Base-by-base conservation (phyloP, 2,113 vertebrate species). In the Tragelaphus imberbis region DNA sequence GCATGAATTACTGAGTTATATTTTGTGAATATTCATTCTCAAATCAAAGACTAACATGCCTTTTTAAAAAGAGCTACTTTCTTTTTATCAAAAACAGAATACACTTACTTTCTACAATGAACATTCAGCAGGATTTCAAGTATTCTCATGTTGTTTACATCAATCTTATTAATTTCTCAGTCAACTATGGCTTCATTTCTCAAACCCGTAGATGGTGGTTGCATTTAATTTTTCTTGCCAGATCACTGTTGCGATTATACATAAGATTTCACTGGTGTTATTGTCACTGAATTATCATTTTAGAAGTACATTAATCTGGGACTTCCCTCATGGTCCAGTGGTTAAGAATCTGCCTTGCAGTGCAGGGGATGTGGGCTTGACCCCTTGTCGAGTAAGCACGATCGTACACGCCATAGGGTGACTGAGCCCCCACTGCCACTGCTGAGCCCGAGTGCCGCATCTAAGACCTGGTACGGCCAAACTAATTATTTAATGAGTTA, bases 401-500 rank as follows among this genome's bases (percentile, higher is more conserved):
- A 68, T n/a, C 7, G 3, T 9, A n/a, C 33, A n/a, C 1, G 7
- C 63, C 63, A 68, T 4, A 1, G 33, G 4, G 33, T n/a, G 30
- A 68, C 63, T 19, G 63, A 19, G 33, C 63, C 33, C 33, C 33
- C 0, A 0, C 33, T 8, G 33, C 10, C 7, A 19, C 63, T n/a
- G 16, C 33, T 17, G 7, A 10, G 33, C 33, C 63, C 0, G 1
- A 68, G 63, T 3, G 3, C 63, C 0, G 63, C 63, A 68, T 2
- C 33, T 17, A 8, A n/a, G 63, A 10, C 63, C 33, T 68, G 63
- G 16, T n/a, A 33, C 16, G 2, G 63, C 63, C 63, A n/a, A 2
- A 19, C 4, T 10, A 10, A 9, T n/a, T 19, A 5, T 19, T 17
- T n/a, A 1, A n/a, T n/a, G 16, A 68, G 33, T 9, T 68, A 68